Conservation (phyloP, 1,140 invertebrate species). For the Olivierus martensii region DNA sequence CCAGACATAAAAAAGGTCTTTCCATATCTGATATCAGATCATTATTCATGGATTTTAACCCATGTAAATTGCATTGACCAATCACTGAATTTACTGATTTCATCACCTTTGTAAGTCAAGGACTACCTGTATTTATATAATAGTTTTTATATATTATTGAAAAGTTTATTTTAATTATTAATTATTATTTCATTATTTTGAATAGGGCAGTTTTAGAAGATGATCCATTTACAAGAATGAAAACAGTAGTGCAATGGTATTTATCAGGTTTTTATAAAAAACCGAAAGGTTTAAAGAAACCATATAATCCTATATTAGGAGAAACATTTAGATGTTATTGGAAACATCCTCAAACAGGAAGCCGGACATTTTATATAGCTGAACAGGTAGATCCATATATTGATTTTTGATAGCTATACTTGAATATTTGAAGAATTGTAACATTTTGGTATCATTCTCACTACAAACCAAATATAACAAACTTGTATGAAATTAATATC, state of each 20-base stretch:
- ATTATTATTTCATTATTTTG: slow-evolving; percentile 15
- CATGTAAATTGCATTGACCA: no score
- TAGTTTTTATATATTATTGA: no score
- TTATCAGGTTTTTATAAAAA: slow-evolving; percentile 73
- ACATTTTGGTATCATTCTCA: not conserved
- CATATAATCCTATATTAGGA: slow-evolving; percentile 86
- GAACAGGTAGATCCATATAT: slow-evolving; percentile 52
- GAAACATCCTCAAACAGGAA: slow-evolving; percentile 60
- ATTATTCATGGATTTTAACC: no score
- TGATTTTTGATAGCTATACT: no score
- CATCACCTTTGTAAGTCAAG: no score
- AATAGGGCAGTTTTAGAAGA: slow-evolving; percentile 66
- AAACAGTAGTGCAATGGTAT: slow-evolving; percentile 77
- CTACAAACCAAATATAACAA: no score
- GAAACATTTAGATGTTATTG: slow-evolving; percentile 86
- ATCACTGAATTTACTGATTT: no score
- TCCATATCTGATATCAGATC: no score
- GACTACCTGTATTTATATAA: no score
- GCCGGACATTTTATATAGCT: slow-evolving; percentile 79
- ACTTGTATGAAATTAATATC: no score
- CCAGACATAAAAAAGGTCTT: no score
- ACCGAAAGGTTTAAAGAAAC: slow-evolving; percentile 83
- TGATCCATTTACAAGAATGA: slow-evolving; percentile 81
- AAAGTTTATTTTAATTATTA: no score
- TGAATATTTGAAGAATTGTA: not conserved